These are phyloP conservation scores for Mesaphorura yosii DNA, from an alignment of 1,140 invertebrate species.

Conservation along the genomic window DNA sequence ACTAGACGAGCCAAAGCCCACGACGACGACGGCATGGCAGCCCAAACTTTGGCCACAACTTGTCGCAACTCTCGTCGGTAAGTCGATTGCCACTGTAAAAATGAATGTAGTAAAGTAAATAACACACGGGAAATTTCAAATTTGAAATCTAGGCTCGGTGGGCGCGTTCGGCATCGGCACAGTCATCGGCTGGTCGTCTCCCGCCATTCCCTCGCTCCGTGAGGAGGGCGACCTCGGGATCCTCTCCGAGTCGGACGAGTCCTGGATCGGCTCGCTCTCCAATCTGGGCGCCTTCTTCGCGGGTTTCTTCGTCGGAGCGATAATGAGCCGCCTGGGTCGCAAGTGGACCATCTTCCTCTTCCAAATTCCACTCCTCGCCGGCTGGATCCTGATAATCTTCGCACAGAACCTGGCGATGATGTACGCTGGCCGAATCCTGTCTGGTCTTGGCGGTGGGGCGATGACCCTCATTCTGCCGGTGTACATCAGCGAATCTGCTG, in stretches of 20 bases:
- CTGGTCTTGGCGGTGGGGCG: conserved; percentile 1
- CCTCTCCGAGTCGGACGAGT: conserved; percentile 42
- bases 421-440: neutral
- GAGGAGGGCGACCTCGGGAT: conserved; percentile 40
- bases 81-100: no score
- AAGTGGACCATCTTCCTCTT: conserved; percentile 58
- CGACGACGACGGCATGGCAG: no score
- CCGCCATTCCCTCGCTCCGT: conserved; percentile 51
- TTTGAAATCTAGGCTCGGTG: no score
- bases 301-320: conserved; percentile 57
- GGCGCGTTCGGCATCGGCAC: no score
- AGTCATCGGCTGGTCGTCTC: conserved; percentile 70
- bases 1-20: no score
- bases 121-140: no score
- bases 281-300: conserved; percentile 46
- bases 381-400: conserved; percentile 53
- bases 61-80: no score
- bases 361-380: conserved; percentile 55
- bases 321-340: conserved; percentile 59
- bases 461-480: conserved; percentile 39
- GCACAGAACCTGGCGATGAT: neutral
- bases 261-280: conserved; percentile 53
- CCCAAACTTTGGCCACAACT: no score
- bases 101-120: no score
- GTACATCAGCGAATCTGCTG: conserved; percentile 49